These are phyloP conservation scores for Chromobotia macracanthus DNA, from an alignment of 2,797 vertebrate genomes.

Conservation along the genomic window DNA sequence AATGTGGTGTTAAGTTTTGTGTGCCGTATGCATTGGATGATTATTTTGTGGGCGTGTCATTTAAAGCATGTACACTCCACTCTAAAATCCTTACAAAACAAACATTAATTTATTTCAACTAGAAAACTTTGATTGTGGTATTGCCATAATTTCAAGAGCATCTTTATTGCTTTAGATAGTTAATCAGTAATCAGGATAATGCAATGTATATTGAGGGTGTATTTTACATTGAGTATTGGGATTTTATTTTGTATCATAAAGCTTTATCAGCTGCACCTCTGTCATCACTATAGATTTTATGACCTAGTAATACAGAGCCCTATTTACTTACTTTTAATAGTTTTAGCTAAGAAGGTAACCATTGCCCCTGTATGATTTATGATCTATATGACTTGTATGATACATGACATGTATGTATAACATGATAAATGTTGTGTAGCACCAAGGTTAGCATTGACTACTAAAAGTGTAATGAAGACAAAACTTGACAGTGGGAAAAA, in stretches of 20 bases:
- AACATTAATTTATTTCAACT: no score
- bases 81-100: no score
- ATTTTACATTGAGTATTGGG: constrained; percentile 23
- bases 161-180: constrained; percentile 36
- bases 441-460: not conserved
- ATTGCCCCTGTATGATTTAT: not conserved
- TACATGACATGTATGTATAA: not conserved
- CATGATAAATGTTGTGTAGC: constrained; percentile 9
- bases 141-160: constrained; percentile 24
- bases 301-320: not conserved
- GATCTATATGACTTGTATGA: no score
- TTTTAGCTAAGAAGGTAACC: constrained; percentile 9
- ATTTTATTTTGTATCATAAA: constrained; percentile 39
- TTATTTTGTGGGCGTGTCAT: not conserved
- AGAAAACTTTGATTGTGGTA: not conserved
- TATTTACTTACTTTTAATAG: constrained; percentile 21
- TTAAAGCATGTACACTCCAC: no score
- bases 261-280: constrained; percentile 31
- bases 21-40: not conserved
- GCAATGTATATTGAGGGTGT: constrained; percentile 19
- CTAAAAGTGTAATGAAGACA: not conserved
- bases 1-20: not conserved
- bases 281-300: constrained; percentile 25
- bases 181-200: constrained; percentile 40
- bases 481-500: no score